A percentile compares a stretch with the other conserved stretches of the same genome.
Evolutionary conservation across 2,888 invertebrate genomes (phyloP).

Genomic region (Ectemnius lituratus): DNA sequence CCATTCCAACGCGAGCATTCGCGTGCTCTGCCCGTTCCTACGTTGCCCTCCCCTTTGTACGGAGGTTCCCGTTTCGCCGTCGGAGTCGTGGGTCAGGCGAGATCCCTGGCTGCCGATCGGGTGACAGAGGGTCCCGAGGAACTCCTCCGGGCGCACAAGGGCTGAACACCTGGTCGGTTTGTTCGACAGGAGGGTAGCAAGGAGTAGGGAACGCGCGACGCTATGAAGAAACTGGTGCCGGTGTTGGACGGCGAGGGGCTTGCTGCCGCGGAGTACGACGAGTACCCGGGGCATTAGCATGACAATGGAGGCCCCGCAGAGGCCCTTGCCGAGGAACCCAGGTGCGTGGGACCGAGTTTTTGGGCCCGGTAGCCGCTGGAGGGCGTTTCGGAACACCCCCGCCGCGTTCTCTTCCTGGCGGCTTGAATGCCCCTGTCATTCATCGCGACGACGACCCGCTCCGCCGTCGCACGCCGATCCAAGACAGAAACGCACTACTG

Average conservation of each 20-base stretch:
- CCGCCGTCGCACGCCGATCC: neutral
- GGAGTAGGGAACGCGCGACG: constrained; percentile 34
- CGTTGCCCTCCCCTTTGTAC: constrained; percentile 45
- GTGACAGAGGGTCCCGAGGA: constrained; percentile 68
- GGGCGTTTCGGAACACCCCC: constrained; percentile 73
- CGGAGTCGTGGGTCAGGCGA: constrained; percentile 53
- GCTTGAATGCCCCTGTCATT: constrained; percentile 51
- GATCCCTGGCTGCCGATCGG: constrained; percentile 69
- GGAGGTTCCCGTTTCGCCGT: constrained; percentile 52
- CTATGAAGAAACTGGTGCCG: no score
- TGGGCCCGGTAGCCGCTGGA: constrained; percentile 70
- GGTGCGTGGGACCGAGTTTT: constrained; percentile 75
- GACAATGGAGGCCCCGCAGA: constrained; percentile 69
- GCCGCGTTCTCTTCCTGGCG: constrained; percentile 60
- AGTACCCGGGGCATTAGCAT: constrained; percentile 67
- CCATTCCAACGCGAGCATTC: constrained; percentile 39
- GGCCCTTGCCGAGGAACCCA: constrained; percentile 68
- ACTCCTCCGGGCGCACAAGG: constrained; percentile 64
- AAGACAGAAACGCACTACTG: no score
- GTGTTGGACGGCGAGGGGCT: constrained; percentile 29
- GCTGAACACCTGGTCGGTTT: constrained; percentile 72
- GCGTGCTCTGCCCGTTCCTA: constrained; percentile 40
- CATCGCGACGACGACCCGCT: constrained; percentile 20
- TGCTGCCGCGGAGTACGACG: constrained; percentile 35
- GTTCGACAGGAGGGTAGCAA: constrained; percentile 55